These are phyloP conservation scores for Peromyscus melanophrys DNA, from an alignment of 2,797 vertebrate genomes.

Conservation along the genomic window DNA sequence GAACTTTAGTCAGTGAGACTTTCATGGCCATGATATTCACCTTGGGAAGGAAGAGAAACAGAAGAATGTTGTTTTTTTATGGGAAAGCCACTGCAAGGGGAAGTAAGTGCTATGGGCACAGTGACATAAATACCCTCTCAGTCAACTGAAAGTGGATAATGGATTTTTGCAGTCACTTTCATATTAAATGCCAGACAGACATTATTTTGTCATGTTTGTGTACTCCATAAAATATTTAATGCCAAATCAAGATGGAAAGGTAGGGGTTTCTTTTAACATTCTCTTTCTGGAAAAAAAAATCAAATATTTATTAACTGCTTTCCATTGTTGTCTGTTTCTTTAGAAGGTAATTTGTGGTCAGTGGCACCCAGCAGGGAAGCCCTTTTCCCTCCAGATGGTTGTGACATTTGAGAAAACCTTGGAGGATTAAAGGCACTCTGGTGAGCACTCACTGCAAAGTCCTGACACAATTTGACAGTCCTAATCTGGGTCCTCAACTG, in stretches of 20 bases:
- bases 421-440: slow-evolving; percentile 90
- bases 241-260: slow-evolving; percentile 68
- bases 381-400: slow-evolving; percentile 90
- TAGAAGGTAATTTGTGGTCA: slow-evolving; percentile 89
- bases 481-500: slow-evolving; percentile 88
- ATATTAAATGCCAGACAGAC: not conserved
- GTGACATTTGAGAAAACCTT: slow-evolving; percentile 91
- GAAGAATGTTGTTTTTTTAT: not conserved
- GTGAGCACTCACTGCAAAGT: slow-evolving; percentile 87
- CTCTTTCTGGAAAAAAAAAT: slow-evolving; percentile 66
- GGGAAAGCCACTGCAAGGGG: not conserved
- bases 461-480: slow-evolving; percentile 90
- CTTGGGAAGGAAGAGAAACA: slow-evolving; percentile 24
- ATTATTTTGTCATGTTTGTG: slow-evolving; percentile 44
- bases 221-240: not conserved
- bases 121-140: slow-evolving; percentile 16
- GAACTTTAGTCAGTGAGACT: slow-evolving; percentile 49
- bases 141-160: slow-evolving; percentile 15
- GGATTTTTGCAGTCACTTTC: slow-evolving; percentile 21
- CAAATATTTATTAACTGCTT: slow-evolving; percentile 86
- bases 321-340: slow-evolving; percentile 83
- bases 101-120: not conserved
- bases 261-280: slow-evolving; percentile 36
- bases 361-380: slow-evolving; percentile 88
- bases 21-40: slow-evolving; percentile 41